A percentile compares a stretch with the other conserved stretches of the same genome.
phyloP scores from a whole-genome alignment of 2,797 vertebrate genomes.

The Gambelia wislizenii region DNA sequence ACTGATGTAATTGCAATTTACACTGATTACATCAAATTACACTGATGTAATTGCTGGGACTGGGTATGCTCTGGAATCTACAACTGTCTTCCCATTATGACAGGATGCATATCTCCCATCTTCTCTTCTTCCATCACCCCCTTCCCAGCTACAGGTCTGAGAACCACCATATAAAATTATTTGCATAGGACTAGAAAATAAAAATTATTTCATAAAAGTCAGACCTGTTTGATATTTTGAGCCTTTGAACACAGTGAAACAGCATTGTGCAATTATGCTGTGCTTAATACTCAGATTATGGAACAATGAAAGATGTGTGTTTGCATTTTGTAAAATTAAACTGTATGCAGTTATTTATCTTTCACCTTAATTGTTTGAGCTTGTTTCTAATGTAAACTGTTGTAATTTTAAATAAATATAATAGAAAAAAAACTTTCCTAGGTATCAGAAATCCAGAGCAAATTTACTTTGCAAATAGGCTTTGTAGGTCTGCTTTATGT shows the following conservation, averaged over 20 bases:
- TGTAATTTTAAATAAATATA: slow-evolving; percentile 99
- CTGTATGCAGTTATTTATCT: slow-evolving; percentile 97
- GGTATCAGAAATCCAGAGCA: slow-evolving; percentile 89
- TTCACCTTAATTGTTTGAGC: slow-evolving; percentile 98
- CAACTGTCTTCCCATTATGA: neutral
- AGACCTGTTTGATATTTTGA: slow-evolving; percentile 69
- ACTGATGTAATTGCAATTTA: no score
- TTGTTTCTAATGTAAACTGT: slow-evolving; percentile 97
- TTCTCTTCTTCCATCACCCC: neutral
- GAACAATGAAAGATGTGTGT: slow-evolving; percentile 84
- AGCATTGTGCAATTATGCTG: slow-evolving; percentile 73
- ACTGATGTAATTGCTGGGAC: neutral
- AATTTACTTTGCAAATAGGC: slow-evolving; percentile 93
- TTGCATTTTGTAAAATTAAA: slow-evolving; percentile 97
- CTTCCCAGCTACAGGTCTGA: neutral
- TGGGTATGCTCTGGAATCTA: neutral
- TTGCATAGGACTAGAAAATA: slow-evolving; percentile 60
- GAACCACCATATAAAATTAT: slow-evolving; percentile 40
- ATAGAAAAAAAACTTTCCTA: slow-evolving; percentile 89
- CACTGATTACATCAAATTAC: no score
- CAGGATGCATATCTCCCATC: neutral
- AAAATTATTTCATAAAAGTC: slow-evolving; percentile 75
- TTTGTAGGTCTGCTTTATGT: slow-evolving; percentile 79
- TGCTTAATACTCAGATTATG: slow-evolving; percentile 79
- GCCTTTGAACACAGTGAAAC: slow-evolving; percentile 75